These are phyloP conservation scores for Drosophila ohnishii DNA, from an alignment of 1,140 invertebrate genomes.

Conservation along the genomic window DNA sequence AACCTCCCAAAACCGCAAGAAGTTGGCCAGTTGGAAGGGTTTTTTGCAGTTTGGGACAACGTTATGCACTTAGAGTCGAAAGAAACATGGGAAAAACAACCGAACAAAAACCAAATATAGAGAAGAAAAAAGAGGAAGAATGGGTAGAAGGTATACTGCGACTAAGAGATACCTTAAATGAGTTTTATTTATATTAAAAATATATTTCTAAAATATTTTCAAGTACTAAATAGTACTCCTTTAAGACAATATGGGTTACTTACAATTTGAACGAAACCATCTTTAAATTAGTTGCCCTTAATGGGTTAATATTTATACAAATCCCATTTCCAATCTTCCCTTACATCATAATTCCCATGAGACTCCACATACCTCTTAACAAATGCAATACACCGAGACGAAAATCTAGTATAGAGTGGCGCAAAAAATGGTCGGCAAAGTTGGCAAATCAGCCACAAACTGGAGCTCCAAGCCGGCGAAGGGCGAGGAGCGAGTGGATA, in stretches of 20 bases:
- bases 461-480: slow-evolving; percentile 15
- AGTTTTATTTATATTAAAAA: too few species aligned
- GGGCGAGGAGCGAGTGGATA: slow-evolving; percentile 40
- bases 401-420: slow-evolving; percentile 18
- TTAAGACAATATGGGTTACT: too few species aligned
- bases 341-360: too few species aligned
- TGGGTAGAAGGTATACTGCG: neutral
- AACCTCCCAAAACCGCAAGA: slow-evolving; percentile 65
- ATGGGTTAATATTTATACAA: too few species aligned
- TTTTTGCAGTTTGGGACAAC: slow-evolving; percentile 54
- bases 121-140: neutral
- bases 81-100: slow-evolving; percentile 19
- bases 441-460: slow-evolving; percentile 75
- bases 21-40: slow-evolving; percentile 70
- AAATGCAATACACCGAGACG: slow-evolving; percentile 28
- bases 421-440: slow-evolving; percentile 46
- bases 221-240: neutral
- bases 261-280: neutral
- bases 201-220: neutral
- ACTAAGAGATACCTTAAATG: neutral
- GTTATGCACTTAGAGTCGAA: slow-evolving; percentile 71
- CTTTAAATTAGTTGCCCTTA: neutral
- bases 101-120: slow-evolving; percentile 17
- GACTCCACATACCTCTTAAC: slow-evolving; percentile 2
- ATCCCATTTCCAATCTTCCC: too few species aligned